Base-by-base conservation (phyloP, 2,797 vertebrate genomes). In the Limnodromus scolopaceus region DNA sequence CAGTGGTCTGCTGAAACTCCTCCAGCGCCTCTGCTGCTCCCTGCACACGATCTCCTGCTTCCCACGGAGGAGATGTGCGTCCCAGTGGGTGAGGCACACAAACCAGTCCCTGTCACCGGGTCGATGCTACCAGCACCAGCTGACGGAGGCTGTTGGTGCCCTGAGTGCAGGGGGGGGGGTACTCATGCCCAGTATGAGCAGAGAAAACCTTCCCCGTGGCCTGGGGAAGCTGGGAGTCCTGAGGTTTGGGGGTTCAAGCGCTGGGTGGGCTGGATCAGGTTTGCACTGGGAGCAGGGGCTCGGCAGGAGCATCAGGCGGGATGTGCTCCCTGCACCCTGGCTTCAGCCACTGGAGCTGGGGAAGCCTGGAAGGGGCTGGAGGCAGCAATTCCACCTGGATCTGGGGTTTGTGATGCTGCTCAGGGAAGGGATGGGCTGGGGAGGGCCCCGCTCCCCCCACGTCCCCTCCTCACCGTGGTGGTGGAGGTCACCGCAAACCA, bases 401-500 rank as follows among this genome's bases (percentile, higher is more conserved):
- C 25, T 13, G 10, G n/a, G 27, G 32, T 5, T 36, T 45, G 32
- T 11, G 61, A 24, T 54, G 54, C 54, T 51, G 55, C 41, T 4
- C 1, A 0, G 60, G 54, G 41, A n/a, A 38, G 28, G 48, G 43
- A 24, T n/a, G 65, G 16, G 48, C 65, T 11, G 24, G 22, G 12
- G 34, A 48, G 18, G 4, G 22, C 11, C 75, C 66, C 1, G 1
- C 16, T 36, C 38, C 23, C 46, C 55, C 27, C 9, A 3, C 5
- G 0, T 10, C n/a, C 30, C 9, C 53, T 60, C 27, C 96, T 96
- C 91, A 97, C 97, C 87, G 15, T 92, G 32, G 87, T 68, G 9
- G 93, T 96, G 72, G 90, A 81, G 54, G 76, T 92, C 41, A 96
- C 96, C 1, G 2, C 91, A 0, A 97, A 97, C 97, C 97, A 97